Conservation (phyloP, 1,140 invertebrate species). For the Coenobita brevimanus region DNA sequence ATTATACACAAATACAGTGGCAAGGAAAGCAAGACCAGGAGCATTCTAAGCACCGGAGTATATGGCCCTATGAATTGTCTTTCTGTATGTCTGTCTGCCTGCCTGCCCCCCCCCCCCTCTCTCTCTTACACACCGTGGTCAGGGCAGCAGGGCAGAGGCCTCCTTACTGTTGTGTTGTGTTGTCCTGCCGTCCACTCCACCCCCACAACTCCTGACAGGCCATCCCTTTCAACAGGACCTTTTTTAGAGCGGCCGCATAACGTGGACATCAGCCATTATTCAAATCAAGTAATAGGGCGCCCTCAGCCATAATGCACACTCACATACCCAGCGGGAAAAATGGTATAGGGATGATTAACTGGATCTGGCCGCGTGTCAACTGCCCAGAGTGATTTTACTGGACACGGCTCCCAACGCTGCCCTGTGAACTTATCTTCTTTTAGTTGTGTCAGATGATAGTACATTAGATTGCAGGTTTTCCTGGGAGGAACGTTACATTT, state of each 20-base stretch:
- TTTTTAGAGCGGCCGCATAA: conserved; percentile 44
- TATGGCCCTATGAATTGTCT: background rate
- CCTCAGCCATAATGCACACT: conserved; percentile 47
- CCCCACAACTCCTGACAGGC: conserved; percentile 3
- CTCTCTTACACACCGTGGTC: background rate
- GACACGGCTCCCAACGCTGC: too few relatives aligned
- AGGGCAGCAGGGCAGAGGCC: too few relatives aligned
- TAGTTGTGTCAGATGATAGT: too few relatives aligned
- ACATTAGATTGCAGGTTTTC: too few relatives aligned
- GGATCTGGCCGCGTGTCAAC: too few relatives aligned
- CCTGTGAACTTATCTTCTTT: background rate
- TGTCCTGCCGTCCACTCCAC: conserved; percentile 3
- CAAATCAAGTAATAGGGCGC: conserved; percentile 42
- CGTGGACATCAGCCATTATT: conserved; percentile 55
- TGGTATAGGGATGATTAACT: background rate
- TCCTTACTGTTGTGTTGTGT: too few relatives aligned
- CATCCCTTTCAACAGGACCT: conserved; percentile 28
- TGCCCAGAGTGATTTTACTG: too few relatives aligned
- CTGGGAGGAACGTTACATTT: too few relatives aligned
- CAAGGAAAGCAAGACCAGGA: too few relatives aligned
- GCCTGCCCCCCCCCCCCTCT: background rate
- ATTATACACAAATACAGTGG: too few relatives aligned
- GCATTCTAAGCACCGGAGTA: too few relatives aligned
- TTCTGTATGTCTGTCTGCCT: background rate
- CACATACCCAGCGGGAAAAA: conserved; percentile 41